Evolutionary conservation across 2,797 vertebrate genomes (phyloP), one percentile per base, ranked within the genome.

Genomic region (Melanotaenia maccullochi): DNA sequence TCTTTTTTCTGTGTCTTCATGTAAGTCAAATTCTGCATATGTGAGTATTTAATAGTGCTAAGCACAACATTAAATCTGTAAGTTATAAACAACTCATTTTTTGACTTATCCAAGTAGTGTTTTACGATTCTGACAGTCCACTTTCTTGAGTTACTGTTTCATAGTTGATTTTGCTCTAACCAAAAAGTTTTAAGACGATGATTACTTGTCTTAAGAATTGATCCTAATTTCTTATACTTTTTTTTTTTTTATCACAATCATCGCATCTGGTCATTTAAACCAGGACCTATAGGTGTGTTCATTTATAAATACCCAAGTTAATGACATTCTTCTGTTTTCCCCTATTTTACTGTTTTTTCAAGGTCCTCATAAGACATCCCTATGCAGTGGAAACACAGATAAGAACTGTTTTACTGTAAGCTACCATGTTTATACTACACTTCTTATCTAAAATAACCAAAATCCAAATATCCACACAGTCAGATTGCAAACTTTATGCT

Each of bases 101-200:
- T 7, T 55, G 65, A 73, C 38, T 71, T 60, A 76, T 68, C 62
- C 64, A 65, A 76, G 76, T 61, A 73, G 30, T 60, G 30, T 59
- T 68, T 65, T 35, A 69, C 32, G 62, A 56, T 73, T 65, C 30
- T 51, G 30, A 77, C 80, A 73, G 75, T 30, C 30, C 30, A 30
- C 30, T 30, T 30, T 30, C 30, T 30, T 30, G 3, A 77, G n/a
- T 80, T 61, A 22, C 13, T 51, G 16, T 65, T 69, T 69, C 38
- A 24, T 61, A 84, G 74, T 71, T 58, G 8, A 8, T 11, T 11
- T 52, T 52, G 5, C 9, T 49, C 6, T 7, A 6, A 49, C 47
- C 9, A 49, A 9, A 49, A 49, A 22, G 7, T 20, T 49, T n/a
- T 18, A n/a, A 40, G 13, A 40, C 13, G 38, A 40, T 13, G 12